phyloP scores from a whole-genome alignment of 2,888 invertebrate species.

The Machimus rusticus region DNA sequence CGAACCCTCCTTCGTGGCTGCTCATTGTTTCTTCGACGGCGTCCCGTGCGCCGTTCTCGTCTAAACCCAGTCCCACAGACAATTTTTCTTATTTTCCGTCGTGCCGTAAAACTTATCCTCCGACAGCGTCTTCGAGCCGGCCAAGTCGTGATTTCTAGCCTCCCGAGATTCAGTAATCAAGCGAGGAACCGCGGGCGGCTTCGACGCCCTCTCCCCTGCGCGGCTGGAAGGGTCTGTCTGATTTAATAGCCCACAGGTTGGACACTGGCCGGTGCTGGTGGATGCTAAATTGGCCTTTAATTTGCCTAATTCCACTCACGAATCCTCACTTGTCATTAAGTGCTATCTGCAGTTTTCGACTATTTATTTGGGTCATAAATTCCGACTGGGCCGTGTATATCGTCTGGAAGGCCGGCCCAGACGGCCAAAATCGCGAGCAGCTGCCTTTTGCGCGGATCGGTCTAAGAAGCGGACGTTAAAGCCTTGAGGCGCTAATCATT shows the following conservation, averaged over 20 bases:
- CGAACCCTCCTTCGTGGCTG: not conserved
- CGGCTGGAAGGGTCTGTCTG: not conserved
- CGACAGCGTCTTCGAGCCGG: slow-evolving; percentile 16
- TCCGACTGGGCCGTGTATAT: not conserved
- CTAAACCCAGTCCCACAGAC: slow-evolving; percentile 11
- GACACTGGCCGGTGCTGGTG: not conserved
- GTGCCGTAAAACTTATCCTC: slow-evolving; percentile 11
- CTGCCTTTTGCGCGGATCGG: not conserved
- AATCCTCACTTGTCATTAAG: slow-evolving; percentile 31
- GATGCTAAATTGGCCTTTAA: slow-evolving; percentile 31
- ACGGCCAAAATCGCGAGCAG: not conserved
- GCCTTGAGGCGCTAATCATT: slow-evolving; percentile 8
- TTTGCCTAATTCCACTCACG: slow-evolving; percentile 35
- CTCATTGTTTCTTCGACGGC: slow-evolving; percentile 11
- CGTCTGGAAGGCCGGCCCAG: not conserved
- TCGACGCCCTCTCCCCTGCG: not conserved
- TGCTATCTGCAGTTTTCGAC: slow-evolving; percentile 16
- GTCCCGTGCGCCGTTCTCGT: not conserved
- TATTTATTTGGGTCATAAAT: slow-evolving; percentile 34
- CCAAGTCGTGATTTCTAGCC: slow-evolving; percentile 24
- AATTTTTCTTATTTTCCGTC: not conserved
- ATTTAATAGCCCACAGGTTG: slow-evolving; percentile 11
- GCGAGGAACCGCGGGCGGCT: not conserved
- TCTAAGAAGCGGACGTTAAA: not conserved
- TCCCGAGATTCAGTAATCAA: not conserved